Conservation (phyloP, 2,888 invertebrate species). For the Scelioninae gen. 2 region DNA sequence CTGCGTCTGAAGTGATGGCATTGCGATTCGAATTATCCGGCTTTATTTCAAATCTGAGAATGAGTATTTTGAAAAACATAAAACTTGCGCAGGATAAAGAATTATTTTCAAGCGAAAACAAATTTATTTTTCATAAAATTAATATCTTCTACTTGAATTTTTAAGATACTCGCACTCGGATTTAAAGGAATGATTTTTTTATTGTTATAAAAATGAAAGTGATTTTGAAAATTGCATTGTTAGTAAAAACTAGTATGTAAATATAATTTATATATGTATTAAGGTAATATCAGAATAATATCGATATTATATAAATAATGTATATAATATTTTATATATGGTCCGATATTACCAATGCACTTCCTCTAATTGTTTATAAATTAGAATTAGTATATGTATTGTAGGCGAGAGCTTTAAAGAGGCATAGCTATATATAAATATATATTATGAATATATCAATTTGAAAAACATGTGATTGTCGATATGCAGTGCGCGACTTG, state of each 20-base stretch:
- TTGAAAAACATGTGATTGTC: slow-evolving; percentile 52
- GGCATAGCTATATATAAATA: slow-evolving; percentile 45
- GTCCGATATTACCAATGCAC: slow-evolving; percentile 38
- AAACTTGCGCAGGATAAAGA: slow-evolving; percentile 8
- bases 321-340: slow-evolving; percentile 47
- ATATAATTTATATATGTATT: slow-evolving; percentile 47
- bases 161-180: slow-evolving; percentile 34
- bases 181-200: slow-evolving; percentile 1
- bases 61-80: slow-evolving; percentile 32
- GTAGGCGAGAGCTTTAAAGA: slow-evolving; percentile 51
- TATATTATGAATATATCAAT: slow-evolving; percentile 52
- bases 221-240: too few relatives aligned
- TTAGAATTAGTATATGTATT: slow-evolving; percentile 44
- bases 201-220: too few relatives aligned
- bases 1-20: background rate
- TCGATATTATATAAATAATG: slow-evolving; percentile 31
- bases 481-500: slow-evolving; percentile 54
- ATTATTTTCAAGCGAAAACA: slow-evolving; percentile 37
- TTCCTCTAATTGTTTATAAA: slow-evolving; percentile 37
- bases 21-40: background rate
- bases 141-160: slow-evolving; percentile 4
- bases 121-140: slow-evolving; percentile 52
- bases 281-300: slow-evolving; percentile 47
- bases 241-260: slow-evolving; percentile 22
- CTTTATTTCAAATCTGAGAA: slow-evolving; percentile 9